A percentile compares a stretch with the other conserved stretches of the same genome.
phyloP scores from a whole-genome alignment of 92 coral and sea anemone species.

The Epizoanthus rinbou region DNA sequence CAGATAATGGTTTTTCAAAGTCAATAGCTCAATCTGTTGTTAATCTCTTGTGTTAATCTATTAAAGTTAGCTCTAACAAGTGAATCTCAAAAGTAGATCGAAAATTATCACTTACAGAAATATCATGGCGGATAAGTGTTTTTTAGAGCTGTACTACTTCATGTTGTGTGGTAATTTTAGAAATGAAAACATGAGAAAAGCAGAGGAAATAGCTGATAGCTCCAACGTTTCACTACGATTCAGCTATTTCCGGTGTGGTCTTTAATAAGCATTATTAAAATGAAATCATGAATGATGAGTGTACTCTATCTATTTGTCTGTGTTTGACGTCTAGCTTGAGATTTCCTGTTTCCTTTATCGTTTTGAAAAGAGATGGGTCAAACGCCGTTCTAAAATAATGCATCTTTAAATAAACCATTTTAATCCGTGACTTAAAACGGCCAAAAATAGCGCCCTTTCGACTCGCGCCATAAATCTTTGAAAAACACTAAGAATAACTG shows the following conservation, averaged over 20 bases:
- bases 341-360: slow-evolving; percentile 70
- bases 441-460: neutral
- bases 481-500: neutral
- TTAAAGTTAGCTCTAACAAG: neutral
- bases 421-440: slow-evolving; percentile 2
- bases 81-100: neutral
- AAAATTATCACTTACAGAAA: neutral
- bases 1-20: slow-evolving; percentile 27
- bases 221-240: slow-evolving; percentile 50
- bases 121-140: neutral
- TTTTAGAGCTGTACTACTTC: neutral
- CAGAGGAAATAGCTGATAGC: neutral
- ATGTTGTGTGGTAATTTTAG: neutral
- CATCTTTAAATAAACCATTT: slow-evolving; percentile 39
- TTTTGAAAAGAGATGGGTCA: slow-evolving; percentile 48
- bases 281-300: slow-evolving; percentile 62
- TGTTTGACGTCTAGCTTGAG: slow-evolving; percentile 69
- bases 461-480: neutral
- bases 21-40: slow-evolving; percentile 33
- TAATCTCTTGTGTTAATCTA: slow-evolving; percentile 33
- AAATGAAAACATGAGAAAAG: neutral
- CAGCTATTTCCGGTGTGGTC: slow-evolving; percentile 77
- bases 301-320: slow-evolving; percentile 55
- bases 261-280: slow-evolving; percentile 65
- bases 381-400: slow-evolving; percentile 50